Evolutionary conservation across 2,888 invertebrate species (phyloP).

Genomic region (Pecten maximus): DNA sequence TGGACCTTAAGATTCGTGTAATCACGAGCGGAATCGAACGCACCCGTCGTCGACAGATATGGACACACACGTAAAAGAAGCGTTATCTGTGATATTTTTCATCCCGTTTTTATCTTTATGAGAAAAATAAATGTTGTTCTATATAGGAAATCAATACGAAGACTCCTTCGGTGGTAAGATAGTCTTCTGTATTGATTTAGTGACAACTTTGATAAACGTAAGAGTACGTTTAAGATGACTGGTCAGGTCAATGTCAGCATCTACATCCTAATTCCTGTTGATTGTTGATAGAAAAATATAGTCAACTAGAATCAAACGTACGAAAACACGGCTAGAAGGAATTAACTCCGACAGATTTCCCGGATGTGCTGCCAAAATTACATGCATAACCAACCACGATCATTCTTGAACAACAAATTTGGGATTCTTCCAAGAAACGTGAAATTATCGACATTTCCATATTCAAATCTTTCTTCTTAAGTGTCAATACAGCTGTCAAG

Average conservation of each 20-base stretch:
- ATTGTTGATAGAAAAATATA: background rate
- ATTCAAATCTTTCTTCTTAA: background rate
- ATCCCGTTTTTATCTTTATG: conserved; percentile 16
- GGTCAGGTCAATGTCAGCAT: background rate
- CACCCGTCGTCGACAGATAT: conserved; percentile 3
- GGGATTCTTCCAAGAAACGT: background rate
- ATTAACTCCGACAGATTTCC: background rate
- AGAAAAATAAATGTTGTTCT: conserved; percentile 16
- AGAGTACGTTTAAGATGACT: background rate
- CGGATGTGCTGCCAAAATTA: background rate
- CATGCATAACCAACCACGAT: background rate
- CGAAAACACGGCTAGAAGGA: background rate
- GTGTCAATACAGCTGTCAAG: background rate
- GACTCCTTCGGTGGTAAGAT: background rate
- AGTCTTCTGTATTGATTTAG: background rate
- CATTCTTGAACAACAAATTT: background rate
- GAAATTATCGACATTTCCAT: background rate
- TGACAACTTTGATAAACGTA: background rate
- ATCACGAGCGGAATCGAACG: background rate
- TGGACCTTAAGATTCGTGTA: conserved; percentile 11
- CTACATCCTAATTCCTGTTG: background rate
- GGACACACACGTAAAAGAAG: background rate
- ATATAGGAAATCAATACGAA: background rate
- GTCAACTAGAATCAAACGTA: background rate
- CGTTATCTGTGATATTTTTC: conserved; percentile 16